Evolutionary conservation across 2,797 vertebrate genomes (phyloP), one percentile per base, ranked within the genome.

Genomic region (Oophaga sylvatica): DNA sequence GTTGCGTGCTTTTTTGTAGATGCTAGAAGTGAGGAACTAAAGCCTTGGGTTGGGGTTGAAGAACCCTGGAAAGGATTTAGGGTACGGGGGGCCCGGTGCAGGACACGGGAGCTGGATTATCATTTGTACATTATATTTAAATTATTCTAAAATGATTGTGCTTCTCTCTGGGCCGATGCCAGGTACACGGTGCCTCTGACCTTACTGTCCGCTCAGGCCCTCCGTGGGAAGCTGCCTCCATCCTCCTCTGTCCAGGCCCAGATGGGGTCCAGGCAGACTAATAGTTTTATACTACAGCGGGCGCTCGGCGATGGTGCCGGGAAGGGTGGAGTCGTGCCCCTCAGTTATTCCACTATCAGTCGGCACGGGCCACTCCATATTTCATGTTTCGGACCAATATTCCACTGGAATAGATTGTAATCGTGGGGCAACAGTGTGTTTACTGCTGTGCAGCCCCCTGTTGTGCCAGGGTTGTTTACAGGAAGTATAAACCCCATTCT

Each of bases 71-170:
- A 48, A 75, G 73, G 73, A 31, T 4, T 75, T 0, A 35, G 31
- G 35, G 70, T 12, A 26, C 77, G 5, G 59, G 80, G 79, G 80
- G 67, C 60, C 67, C 67, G 1, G 63, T 81, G 62, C 48, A 53
- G 80, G 26, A 70, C 56, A 57, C 53, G 8, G 81, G 81, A 71
- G 81, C 63, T 26, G 75, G 63, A 31, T 56, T 68, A 56, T 70
- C 63, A 48, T 75, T 75, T 84, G 82, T 84, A 60, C n/a, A 60
- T 67, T 81, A 16, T 60, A 60, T 80, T 75, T 83, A 83, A 83
- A 83, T 83, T 84, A 29, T 19, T 83, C 9, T 75, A 11, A 35
- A 41, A 4, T 75, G 68, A 71, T 71, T 71, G 82, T 75, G 67
- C 10, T 79, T 79, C 68, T 17, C 17, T 71, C 26, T 71, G 73